Percentiles rank a stretch among this genome's conserved stretches.
Conservation (phyloP, 1,140 invertebrate species). For the Euschistus heros region DNA sequence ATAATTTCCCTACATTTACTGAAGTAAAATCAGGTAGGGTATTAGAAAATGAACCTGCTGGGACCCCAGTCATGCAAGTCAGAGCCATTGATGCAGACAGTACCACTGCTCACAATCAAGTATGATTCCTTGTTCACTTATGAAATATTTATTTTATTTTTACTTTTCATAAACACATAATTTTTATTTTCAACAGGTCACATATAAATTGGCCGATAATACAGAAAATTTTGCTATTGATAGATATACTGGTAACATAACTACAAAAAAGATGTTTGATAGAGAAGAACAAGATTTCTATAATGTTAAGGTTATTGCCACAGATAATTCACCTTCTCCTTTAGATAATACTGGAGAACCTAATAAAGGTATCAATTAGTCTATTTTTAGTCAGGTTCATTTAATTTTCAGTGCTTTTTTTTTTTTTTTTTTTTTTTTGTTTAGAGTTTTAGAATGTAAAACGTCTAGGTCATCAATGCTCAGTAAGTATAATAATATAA, state of each 20-base stretch:
- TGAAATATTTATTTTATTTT: neutral
- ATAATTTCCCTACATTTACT: slow-evolving; percentile 73
- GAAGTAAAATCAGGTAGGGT: slow-evolving; percentile 67
- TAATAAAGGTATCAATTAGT: slow-evolving; percentile 42
- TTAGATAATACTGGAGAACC: slow-evolving; percentile 51
- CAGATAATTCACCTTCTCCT: slow-evolving; percentile 75
- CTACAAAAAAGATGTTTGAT: slow-evolving; percentile 63
- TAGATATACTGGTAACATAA: slow-evolving; percentile 69
- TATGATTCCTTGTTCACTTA: slow-evolving; percentile 28
- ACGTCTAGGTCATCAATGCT: too few relatives aligned
- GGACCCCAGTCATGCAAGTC: slow-evolving; percentile 75
- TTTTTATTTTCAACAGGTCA: slow-evolving; percentile 28
- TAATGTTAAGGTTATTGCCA: slow-evolving; percentile 71
- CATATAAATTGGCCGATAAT: slow-evolving; percentile 59
- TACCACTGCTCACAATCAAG: slow-evolving; percentile 65
- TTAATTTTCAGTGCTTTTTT: neutral
- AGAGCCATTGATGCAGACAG: slow-evolving; percentile 77
- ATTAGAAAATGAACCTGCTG: slow-evolving; percentile 67
- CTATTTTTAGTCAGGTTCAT: neutral
- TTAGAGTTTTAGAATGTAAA: too few relatives aligned
- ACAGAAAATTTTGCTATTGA: slow-evolving; percentile 67
- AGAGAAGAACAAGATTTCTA: slow-evolving; percentile 67
- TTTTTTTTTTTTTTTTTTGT: neutral
- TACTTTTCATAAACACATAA: too few relatives aligned
- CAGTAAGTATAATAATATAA: neutral